Base-by-base conservation (phyloP, 1,140 invertebrate species). In the Scaptodrosophila lebanonensis region DNA sequence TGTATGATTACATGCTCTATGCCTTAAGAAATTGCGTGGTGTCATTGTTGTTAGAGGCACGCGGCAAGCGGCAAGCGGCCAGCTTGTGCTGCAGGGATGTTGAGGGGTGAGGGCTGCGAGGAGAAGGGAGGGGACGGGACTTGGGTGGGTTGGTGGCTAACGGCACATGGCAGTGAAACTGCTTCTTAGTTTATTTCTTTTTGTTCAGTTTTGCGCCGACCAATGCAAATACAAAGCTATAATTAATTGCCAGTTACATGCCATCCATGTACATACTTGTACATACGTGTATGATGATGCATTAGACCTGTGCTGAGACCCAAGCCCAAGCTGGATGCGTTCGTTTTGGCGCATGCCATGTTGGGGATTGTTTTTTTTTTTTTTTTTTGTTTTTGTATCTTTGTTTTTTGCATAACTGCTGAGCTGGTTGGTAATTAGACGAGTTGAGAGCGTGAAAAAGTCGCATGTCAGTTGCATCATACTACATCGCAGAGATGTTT, bases 1-100 rank as follows among this genome's bases (percentile, higher is more conserved):
- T 42, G 65, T 66, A 63, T 82, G 67, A 82, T 82, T 83, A 82
- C 83, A 58, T 82, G 75, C 66, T 82, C 76, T 82, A 75, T 82
- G 75, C 64, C 66, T 82, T 83, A 65, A 64, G 58, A 82, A 82
- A 82, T 82, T 82, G 75, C 70, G 38, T 43, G 49, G 66, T 82
- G 75, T 82, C 75, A 82, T 83, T 83, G 70, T 49, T 65, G 38
- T 56, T 15, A 38, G 42, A 58, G 71, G 71, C 71, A 76, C 66
- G 66, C 45, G 64, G 64, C 64, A 20, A 42, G 27, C 3, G 32
- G 13, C 16, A 15, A 27, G 38, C 47, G 16, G 9, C 12, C 27
- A 17, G 12, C 30, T 9, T 27, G 17, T n/a, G n/a, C n/a, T n/a
- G n/a, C n/a, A n/a, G n/a, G n/a, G n/a, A n/a, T n/a, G n/a, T n/a